Conservation (phyloP, 1,140 invertebrate species). For the Zaprionus davidi region DNA sequence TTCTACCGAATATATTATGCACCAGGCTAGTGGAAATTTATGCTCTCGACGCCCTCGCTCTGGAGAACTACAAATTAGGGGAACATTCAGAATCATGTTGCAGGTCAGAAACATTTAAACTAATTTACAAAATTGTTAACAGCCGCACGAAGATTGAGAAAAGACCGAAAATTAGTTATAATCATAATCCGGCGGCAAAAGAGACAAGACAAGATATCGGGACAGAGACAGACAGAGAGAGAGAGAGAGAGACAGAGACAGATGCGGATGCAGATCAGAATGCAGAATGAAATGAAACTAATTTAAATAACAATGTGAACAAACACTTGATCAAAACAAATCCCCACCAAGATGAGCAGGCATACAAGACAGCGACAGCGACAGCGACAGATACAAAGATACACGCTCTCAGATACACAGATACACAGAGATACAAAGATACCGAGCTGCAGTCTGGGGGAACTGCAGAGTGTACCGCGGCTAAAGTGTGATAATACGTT, state of each 20-base stretch:
- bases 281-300: slow-evolving; percentile 76
- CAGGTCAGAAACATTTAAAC: slow-evolving; percentile 65
- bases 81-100: slow-evolving; percentile 25
- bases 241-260: slow-evolving; percentile 9
- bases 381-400: slow-evolving; percentile 3
- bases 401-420: background rate
- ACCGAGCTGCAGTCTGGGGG: slow-evolving; percentile 12
- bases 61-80: slow-evolving; percentile 47
- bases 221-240: background rate
- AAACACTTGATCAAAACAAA: slow-evolving; percentile 82
- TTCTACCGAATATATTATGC: slow-evolving; percentile 28
- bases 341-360: slow-evolving; percentile 58
- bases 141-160: slow-evolving; percentile 24
- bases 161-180: slow-evolving; percentile 70
- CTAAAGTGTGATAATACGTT: slow-evolving; percentile 83
- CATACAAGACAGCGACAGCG: slow-evolving; percentile 6
- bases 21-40: slow-evolving; percentile 42
- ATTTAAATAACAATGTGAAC: slow-evolving; percentile 81
- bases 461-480: slow-evolving; percentile 24
- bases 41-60: slow-evolving; percentile 56
- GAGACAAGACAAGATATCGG: slow-evolving; percentile 31
- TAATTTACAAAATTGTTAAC: slow-evolving; percentile 67
- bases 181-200: slow-evolving; percentile 68
- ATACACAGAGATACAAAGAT: slow-evolving; percentile 19
- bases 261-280: slow-evolving; percentile 24